Conservation (phyloP, 2,888 invertebrate genomes). For the Melitaea athalia region DNA sequence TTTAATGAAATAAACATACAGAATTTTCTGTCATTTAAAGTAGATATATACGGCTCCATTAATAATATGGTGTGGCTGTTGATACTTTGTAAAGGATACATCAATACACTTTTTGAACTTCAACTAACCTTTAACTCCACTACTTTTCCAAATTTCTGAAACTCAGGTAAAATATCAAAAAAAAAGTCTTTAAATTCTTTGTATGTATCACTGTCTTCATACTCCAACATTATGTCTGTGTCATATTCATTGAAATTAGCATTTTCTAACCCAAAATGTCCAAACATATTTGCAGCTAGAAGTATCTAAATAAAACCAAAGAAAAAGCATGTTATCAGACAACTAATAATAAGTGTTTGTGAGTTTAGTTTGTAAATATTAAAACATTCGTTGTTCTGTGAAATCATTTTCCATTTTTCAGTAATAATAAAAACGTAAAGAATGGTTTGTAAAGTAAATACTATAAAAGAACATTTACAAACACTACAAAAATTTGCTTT, state of each 20-base stretch:
- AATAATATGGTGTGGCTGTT: not conserved
- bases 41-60: not conserved
- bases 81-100: slow-evolving; percentile 52
- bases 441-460: no score
- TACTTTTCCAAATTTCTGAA: slow-evolving; percentile 87
- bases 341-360: no score
- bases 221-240: slow-evolving; percentile 91
- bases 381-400: no score
- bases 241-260: slow-evolving; percentile 89
- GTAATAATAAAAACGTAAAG: no score
- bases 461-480: no score
- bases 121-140: slow-evolving; percentile 84
- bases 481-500: no score
- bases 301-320: slow-evolving; percentile 65
- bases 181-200: slow-evolving; percentile 92
- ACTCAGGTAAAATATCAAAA: slow-evolving; percentile 91
- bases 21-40: not conserved
- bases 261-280: slow-evolving; percentile 90
- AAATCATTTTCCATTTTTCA: no score
- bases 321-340: no score
- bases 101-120: slow-evolving; percentile 14
- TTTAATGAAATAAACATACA: not conserved
- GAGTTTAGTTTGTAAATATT: no score
- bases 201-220: slow-evolving; percentile 90
- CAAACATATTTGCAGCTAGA: slow-evolving; percentile 90